Conservation (phyloP, 1,140 invertebrate genomes). For the Archivesica marissinica region DNA sequence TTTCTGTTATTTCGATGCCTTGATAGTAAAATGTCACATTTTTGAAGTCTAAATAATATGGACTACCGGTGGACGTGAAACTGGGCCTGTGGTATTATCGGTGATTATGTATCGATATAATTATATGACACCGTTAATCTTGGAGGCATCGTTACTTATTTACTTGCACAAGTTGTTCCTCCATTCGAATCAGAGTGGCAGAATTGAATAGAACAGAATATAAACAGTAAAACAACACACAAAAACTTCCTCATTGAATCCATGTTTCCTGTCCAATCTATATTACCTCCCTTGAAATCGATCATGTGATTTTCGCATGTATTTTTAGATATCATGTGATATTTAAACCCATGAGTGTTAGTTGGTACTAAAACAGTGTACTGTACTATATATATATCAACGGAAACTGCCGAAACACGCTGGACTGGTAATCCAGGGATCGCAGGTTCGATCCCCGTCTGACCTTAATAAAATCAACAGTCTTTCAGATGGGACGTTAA, state of each 20-base stretch:
- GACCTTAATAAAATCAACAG: no score
- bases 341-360: no score
- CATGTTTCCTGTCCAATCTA: neutral
- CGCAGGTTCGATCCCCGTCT: no score
- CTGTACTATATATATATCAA: no score
- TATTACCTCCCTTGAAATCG: neutral
- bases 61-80: neutral
- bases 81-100: neutral
- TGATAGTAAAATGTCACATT: no score
- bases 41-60: neutral
- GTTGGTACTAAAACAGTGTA: no score
- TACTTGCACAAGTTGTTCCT: constrained; percentile 64
- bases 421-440: no score
- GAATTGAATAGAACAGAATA: neutral
- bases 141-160: neutral
- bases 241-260: constrained; percentile 12
- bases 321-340: constrained; percentile 25
- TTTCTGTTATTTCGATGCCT: no score
- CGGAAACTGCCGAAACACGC: no score
- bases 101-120: neutral
- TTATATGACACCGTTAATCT: neutral
- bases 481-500: no score
- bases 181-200: constrained; percentile 58
- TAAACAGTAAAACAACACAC: neutral
- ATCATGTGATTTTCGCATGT: constrained; percentile 3